These are phyloP conservation scores for Lithophane socia DNA, from an alignment of 2,888 invertebrate species.

Conservation along the genomic window DNA sequence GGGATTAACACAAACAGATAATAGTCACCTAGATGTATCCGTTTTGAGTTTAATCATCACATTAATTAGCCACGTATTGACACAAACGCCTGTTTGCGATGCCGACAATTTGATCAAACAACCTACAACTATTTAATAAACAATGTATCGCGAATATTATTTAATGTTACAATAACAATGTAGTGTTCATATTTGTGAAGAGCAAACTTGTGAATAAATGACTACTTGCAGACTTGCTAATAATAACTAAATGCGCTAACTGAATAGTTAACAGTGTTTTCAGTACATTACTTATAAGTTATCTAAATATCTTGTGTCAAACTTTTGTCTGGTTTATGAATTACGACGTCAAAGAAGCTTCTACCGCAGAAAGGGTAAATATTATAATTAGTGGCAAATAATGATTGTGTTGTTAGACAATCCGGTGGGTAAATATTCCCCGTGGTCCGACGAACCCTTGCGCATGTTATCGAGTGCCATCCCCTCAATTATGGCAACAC, in stretches of 20 bases:
- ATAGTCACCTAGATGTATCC: constrained; percentile 83
- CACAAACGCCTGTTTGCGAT: constrained; percentile 83
- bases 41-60: constrained; percentile 86
- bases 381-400: constrained; percentile 52
- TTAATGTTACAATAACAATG: constrained; percentile 55
- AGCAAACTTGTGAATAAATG: constrained; percentile 47
- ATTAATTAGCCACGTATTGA: constrained; percentile 88
- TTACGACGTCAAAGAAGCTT: constrained; percentile 14
- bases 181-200: constrained; percentile 43
- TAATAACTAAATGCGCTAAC: constrained; percentile 24
- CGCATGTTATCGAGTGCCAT: constrained; percentile 60
- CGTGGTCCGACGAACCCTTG: constrained; percentile 53
- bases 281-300: not conserved
- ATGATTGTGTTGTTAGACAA: constrained; percentile 54
- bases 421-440: constrained; percentile 58
- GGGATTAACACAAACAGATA: constrained; percentile 79
- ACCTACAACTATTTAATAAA: constrained; percentile 81
- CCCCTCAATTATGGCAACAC: constrained; percentile 61
- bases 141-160: constrained; percentile 69
- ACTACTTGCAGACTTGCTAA: constrained; percentile 33
- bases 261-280: constrained; percentile 6
- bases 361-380: constrained; percentile 40
- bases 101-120: constrained; percentile 86
- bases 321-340: not conserved
- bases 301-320: not conserved